A percentile compares a stretch with the other conserved stretches of the same genome.
Evolutionary conservation across 2,888 invertebrate species (phyloP).

Genomic region (Amiota communis): DNA sequence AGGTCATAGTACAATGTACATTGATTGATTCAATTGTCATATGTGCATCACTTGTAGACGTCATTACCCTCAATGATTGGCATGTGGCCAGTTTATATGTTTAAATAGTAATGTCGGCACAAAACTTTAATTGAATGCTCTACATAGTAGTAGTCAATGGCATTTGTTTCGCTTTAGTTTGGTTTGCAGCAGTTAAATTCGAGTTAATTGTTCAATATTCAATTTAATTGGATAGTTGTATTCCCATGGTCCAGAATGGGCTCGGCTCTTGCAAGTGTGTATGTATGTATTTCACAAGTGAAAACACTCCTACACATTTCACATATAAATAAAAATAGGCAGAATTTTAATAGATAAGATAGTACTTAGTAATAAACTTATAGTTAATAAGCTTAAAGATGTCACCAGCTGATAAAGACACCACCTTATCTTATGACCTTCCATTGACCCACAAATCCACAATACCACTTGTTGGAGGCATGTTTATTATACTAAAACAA

Average conservation of each 20-base stretch:
- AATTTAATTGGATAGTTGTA: background rate
- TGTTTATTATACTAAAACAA: background rate
- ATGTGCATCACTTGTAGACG: background rate
- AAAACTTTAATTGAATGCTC: no score
- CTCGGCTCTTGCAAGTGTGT: no score
- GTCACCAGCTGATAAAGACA: conserved; percentile 2
- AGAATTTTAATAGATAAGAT: conserved; percentile 6
- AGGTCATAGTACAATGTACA: conserved; percentile 23
- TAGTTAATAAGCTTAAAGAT: background rate
- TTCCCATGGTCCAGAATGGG: background rate
- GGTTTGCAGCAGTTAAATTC: background rate
- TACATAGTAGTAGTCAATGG: no score
- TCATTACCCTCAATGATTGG: conserved; percentile 13
- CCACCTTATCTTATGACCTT: conserved; percentile 11
- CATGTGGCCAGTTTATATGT: background rate
- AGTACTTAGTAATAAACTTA: background rate
- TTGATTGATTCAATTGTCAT: background rate
- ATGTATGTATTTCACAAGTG: no score
- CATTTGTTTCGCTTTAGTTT: background rate
- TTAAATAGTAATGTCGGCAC: no score
- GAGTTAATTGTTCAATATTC: background rate
- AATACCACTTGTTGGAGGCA: background rate
- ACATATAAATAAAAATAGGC: background rate
- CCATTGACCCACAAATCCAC: conserved; percentile 18
- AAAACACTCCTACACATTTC: no score